Conservation (phyloP, 2,888 invertebrate species). For the Caenorhabditis sinica region DNA sequence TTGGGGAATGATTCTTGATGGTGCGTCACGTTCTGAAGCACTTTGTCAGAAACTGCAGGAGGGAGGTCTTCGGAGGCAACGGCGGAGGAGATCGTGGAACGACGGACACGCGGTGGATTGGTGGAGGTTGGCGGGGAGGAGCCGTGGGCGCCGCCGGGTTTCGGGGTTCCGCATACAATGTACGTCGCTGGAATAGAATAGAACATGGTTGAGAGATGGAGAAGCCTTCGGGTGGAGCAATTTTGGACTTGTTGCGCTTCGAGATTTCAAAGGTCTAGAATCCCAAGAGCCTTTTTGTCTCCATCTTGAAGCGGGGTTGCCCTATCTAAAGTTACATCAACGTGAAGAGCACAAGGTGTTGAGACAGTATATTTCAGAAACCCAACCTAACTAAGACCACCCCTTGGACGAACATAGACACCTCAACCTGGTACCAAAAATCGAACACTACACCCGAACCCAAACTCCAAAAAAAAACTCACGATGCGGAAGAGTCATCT, state of each 20-base stretch:
- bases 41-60: constrained; percentile 64
- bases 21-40: constrained; percentile 50
- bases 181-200: constrained; percentile 61
- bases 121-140: neutral
- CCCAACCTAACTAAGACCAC: too few species aligned
- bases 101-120: constrained; percentile 43
- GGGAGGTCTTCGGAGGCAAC: constrained; percentile 52
- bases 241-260: too few species aligned
- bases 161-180: constrained; percentile 65
- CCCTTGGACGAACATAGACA: too few species aligned
- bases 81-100: constrained; percentile 61
- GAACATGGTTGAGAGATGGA: neutral
- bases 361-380: too few species aligned
- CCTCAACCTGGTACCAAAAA: too few species aligned
- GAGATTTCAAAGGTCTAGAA: too few species aligned
- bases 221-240: too few species aligned
- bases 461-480: constrained; percentile 49
- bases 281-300: too few species aligned
- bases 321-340: too few species aligned
- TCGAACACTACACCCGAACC: neutral
- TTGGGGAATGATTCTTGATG: constrained; percentile 75
- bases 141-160: neutral
- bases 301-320: too few species aligned
- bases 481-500: constrained; percentile 80
- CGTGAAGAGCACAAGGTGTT: too few species aligned